Evolutionary conservation across 1,140 invertebrate species (phyloP).

Genomic region (Stenopsyche tienmushanensis): DNA sequence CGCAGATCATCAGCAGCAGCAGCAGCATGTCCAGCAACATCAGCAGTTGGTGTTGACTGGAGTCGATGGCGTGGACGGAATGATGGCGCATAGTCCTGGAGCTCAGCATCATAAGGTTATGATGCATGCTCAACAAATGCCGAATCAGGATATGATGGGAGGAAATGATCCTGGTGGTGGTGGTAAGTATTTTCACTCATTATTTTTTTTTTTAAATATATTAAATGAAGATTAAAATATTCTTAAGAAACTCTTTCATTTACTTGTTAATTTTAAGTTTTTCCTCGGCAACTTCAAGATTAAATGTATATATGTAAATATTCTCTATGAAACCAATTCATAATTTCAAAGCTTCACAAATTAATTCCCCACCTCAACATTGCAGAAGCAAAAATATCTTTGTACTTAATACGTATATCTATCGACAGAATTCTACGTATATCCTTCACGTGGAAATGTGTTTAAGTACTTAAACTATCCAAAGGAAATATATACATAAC

Average conservation of each 20-base stretch:
- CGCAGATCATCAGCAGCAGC: constrained; percentile 25
- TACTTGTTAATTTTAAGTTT: no score
- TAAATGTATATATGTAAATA: no score
- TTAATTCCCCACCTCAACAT: no score
- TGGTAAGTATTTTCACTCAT: constrained; percentile 27
- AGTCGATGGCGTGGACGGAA: constrained; percentile 28
- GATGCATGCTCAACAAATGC: constrained; percentile 33
- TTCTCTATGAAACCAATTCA: no score
- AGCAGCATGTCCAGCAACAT: constrained; percentile 31
- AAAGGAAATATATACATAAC: background rate
- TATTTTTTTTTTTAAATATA: background rate
- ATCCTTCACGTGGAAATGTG: no score
- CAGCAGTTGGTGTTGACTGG: constrained; percentile 24
- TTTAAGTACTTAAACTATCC: background rate
- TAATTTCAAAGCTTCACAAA: no score
- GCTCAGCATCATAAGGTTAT: constrained; percentile 36
- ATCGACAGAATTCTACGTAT: no score
- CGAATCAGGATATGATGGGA: constrained; percentile 23
- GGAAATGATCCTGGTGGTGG: constrained; percentile 37
- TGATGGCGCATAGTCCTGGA: constrained; percentile 26
- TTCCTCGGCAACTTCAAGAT: no score
- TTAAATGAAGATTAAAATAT: no score
- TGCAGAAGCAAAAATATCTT: no score
- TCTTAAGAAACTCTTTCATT: no score
- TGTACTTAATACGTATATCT: no score